Percentiles rank a stretch among this genome's conserved stretches.
Evolutionary conservation across 2,888 invertebrate genomes (phyloP).

Genomic region (Tineola bisselliella): DNA sequence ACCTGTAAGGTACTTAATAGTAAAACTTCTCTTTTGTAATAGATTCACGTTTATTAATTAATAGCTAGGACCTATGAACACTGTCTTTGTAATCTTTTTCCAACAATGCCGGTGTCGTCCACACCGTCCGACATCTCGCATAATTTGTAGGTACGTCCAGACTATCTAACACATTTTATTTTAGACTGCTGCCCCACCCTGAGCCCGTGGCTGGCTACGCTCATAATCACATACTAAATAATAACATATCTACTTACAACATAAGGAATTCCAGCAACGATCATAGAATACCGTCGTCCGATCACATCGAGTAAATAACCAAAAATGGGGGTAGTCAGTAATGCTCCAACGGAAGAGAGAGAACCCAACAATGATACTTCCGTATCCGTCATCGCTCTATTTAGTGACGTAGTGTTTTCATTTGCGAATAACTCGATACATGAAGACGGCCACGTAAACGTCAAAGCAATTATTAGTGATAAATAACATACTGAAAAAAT

Average conservation of each 20-base stretch:
- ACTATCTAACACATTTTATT: too few relatives aligned
- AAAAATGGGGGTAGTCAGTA: constrained; percentile 5
- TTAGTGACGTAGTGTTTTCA: not conserved
- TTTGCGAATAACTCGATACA: not conserved
- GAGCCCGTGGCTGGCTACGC: too few relatives aligned
- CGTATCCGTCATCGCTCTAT: not conserved
- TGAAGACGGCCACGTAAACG: constrained; percentile 8
- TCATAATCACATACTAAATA: too few relatives aligned
- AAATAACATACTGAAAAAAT: constrained; percentile 7
- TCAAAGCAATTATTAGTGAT: not conserved
- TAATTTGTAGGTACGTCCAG: too few relatives aligned
- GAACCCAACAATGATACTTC: constrained; percentile 1
- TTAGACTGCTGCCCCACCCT: too few relatives aligned
- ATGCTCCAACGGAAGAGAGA: constrained; percentile 8
- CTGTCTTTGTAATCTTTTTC: too few relatives aligned
- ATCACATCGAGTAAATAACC: constrained; percentile 6
- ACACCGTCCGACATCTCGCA: too few relatives aligned
- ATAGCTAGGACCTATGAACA: too few relatives aligned
- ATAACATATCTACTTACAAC: not conserved
- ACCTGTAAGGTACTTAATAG: too few relatives aligned
- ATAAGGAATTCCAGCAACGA: constrained; percentile 9
- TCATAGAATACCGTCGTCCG: not conserved
- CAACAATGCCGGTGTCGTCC: too few relatives aligned
- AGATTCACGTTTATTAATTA: too few relatives aligned
- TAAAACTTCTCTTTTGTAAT: too few relatives aligned